Conservation (phyloP, 2,113 vertebrate genomes). For the Plotosus lineatus region DNA sequence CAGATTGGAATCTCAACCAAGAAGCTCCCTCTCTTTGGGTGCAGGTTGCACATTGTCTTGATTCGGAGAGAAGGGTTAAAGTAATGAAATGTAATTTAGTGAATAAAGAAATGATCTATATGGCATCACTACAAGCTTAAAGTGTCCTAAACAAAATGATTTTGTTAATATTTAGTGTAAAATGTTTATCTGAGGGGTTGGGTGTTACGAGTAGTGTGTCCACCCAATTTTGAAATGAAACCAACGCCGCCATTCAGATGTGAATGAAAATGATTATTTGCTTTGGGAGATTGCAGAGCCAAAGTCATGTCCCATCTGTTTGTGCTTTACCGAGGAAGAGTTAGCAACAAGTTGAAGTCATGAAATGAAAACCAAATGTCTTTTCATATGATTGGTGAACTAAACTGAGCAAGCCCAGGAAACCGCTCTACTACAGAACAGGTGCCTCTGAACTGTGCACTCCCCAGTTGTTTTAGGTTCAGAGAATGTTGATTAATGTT, state of each 20-base stretch:
- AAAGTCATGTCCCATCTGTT: conserved; percentile 66
- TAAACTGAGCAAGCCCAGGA: conserved; percentile 55
- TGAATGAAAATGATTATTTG: conserved; percentile 45
- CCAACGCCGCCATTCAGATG: conserved; percentile 19
- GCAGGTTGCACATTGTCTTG: too few relatives aligned
- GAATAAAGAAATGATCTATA: not conserved
- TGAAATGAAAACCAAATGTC: conserved; percentile 78
- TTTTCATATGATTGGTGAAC: conserved; percentile 57
- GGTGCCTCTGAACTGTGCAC: conserved; percentile 62
- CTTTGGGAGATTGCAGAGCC: conserved; percentile 42
- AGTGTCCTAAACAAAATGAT: not conserved
- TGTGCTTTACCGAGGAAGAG: conserved; percentile 63
- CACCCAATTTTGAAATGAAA: conserved; percentile 5
- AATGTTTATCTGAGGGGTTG: not conserved
- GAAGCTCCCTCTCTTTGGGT: too few relatives aligned
- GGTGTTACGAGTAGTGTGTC: not conserved
- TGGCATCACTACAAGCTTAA: not conserved
- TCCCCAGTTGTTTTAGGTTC: conserved; percentile 37
- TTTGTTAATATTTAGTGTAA: not conserved
- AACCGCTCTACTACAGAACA: conserved; percentile 61
- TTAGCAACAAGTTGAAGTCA: conserved; percentile 72
- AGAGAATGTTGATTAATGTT: not conserved
- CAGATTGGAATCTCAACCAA: too few relatives aligned
- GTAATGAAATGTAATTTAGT: not conserved
- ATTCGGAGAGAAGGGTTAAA: too few relatives aligned